Evolutionary conservation across 1,140 invertebrate genomes (phyloP).

Genomic region (Anoplophora glabripennis): DNA sequence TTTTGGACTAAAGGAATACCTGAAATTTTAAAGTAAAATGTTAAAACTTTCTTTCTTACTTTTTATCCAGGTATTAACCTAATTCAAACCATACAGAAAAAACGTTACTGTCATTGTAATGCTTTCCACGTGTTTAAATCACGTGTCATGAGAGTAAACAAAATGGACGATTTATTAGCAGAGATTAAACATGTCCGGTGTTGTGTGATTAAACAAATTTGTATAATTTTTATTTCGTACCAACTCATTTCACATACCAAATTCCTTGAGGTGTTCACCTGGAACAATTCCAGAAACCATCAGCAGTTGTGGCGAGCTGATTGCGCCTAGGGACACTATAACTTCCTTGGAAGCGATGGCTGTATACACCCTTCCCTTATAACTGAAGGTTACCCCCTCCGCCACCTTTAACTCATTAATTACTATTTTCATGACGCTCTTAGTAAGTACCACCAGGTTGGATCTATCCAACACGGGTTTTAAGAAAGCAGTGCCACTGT

Average conservation of each 20-base stretch:
- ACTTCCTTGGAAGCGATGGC: slow-evolving; percentile 63
- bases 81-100: no score
- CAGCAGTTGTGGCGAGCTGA: slow-evolving; percentile 69
- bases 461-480: slow-evolving; percentile 54
- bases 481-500: slow-evolving; percentile 53
- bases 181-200: no score
- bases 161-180: no score
- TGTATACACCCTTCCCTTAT: slow-evolving; percentile 47
- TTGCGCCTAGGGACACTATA: slow-evolving; percentile 66
- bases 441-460: slow-evolving; percentile 64
- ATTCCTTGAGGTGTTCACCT: slow-evolving; percentile 58
- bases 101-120: no score
- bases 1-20: slow-evolving; percentile 1
- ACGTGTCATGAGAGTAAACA: no score
- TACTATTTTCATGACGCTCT: slow-evolving; percentile 58
- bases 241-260: slow-evolving; percentile 54
- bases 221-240: no score
- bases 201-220: no score
- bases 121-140: no score
- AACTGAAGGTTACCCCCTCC: slow-evolving; percentile 58
- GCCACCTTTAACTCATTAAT: slow-evolving; percentile 40
- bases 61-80: no score
- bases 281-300: slow-evolving; percentile 79
- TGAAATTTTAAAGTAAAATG: slow-evolving; percentile 23
- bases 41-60: no score